Evolutionary conservation across 2,113 vertebrate genomes (phyloP).

Genomic region (Nothocercus nigrocapillus): DNA sequence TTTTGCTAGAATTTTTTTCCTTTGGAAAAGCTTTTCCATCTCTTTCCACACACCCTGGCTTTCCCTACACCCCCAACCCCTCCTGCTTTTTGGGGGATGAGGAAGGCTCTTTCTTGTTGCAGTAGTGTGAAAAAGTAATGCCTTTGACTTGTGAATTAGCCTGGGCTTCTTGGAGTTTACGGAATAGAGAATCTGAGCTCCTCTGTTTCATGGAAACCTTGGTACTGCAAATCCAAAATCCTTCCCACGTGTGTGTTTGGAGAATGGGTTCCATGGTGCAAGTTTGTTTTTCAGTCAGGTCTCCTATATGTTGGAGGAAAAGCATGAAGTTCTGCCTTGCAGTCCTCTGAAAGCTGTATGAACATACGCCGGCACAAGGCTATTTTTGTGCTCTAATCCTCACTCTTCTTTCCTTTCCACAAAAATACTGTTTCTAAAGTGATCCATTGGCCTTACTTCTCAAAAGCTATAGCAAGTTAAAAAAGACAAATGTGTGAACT

Average conservation of each 20-base stretch:
- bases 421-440: background rate
- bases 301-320: background rate
- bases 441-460: background rate
- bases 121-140: background rate
- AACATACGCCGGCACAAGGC: background rate
- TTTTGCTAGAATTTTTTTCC: background rate
- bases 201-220: background rate
- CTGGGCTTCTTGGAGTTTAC: background rate
- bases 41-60: too few species aligned
- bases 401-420: background rate
- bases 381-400: background rate
- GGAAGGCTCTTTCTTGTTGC: background rate
- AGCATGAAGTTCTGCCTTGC: background rate
- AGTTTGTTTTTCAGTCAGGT: background rate
- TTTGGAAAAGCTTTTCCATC: background rate
- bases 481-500: background rate
- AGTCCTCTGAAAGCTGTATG: background rate
- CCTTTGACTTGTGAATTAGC: background rate
- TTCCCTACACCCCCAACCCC: too few species aligned
- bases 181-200: background rate
- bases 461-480: background rate
- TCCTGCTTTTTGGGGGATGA: background rate
- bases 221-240: background rate
- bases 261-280: background rate
- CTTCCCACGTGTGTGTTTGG: background rate